Evolutionary conservation across 1,140 invertebrate genomes (phyloP).

Genomic region (Aphelenchoides besseyi): DNA sequence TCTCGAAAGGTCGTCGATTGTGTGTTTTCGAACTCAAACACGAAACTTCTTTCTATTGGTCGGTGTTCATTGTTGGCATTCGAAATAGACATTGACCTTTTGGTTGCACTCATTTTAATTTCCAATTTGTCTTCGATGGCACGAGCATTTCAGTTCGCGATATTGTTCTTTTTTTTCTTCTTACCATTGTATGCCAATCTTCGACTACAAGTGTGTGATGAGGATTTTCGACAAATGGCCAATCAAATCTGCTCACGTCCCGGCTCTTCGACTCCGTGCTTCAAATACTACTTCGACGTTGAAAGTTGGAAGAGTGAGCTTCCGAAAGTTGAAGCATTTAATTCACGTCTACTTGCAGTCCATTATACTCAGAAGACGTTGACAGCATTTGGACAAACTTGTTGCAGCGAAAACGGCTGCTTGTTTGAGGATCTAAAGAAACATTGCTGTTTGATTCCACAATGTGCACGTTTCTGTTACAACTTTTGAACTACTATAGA

Average conservation of each 20-base stretch:
- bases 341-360: background rate
- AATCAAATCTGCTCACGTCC: background rate
- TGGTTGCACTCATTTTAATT: no score
- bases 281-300: constrained; percentile 6
- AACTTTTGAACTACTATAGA: no score
- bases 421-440: background rate
- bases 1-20: no score
- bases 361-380: background rate
- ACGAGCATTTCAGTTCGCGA: no score
- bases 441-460: background rate
- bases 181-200: no score
- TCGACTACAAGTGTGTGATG: constrained; percentile 8
- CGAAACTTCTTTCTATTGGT: no score
- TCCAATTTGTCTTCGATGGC: no score
- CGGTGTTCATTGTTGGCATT: no score
- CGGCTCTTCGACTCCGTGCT: constrained; percentile 8
- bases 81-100: no score
- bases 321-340: background rate
- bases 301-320: constrained; percentile 9
- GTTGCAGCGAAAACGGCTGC: constrained; percentile 2
- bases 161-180: no score
- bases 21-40: no score
- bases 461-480: background rate
- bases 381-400: background rate
- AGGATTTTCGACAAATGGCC: constrained; percentile 15